Evolutionary conservation across 1,140 invertebrate species (phyloP).

Genomic region (Metaphire vulgaris): DNA sequence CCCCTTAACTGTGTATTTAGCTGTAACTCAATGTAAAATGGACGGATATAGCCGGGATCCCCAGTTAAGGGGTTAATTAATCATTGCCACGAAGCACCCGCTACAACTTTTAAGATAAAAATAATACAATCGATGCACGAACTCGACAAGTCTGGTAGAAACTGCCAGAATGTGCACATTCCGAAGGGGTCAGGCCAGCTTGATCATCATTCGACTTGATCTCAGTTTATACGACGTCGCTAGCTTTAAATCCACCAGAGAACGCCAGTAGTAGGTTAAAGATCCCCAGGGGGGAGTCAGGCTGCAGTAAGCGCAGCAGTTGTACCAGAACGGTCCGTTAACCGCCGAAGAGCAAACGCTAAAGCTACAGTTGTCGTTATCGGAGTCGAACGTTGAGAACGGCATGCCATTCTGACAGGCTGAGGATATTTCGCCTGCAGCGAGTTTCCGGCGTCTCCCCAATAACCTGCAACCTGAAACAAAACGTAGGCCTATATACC

Average conservation of each 20-base stretch:
- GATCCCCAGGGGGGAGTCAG: neutral
- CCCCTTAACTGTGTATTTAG: no score
- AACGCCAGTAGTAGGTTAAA: neutral
- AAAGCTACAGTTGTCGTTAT: neutral
- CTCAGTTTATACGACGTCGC: neutral
- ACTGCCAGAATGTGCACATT: no score
- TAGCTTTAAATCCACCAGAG: neutral
- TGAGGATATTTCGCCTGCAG: neutral
- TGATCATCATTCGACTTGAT: neutral
- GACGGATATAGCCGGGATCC: no score
- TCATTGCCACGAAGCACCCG: no score
- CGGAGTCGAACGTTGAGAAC: neutral
- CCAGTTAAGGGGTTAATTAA: no score
- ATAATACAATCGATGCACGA: no score
- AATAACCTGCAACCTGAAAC: neutral
- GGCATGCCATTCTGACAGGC: constrained; percentile 5
- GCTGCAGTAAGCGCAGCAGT: neutral
- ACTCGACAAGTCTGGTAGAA: no score
- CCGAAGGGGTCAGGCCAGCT: no score
- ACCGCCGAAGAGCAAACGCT: neutral
- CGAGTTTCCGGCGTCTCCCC: neutral
- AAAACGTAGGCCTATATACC: no score
- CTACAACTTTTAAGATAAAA: no score
- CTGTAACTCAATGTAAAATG: no score
- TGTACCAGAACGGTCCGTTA: neutral